These are phyloP conservation scores for Koerneria pararmatus DNA, from an alignment of 2,888 invertebrate genomes.

Conservation along the genomic window DNA sequence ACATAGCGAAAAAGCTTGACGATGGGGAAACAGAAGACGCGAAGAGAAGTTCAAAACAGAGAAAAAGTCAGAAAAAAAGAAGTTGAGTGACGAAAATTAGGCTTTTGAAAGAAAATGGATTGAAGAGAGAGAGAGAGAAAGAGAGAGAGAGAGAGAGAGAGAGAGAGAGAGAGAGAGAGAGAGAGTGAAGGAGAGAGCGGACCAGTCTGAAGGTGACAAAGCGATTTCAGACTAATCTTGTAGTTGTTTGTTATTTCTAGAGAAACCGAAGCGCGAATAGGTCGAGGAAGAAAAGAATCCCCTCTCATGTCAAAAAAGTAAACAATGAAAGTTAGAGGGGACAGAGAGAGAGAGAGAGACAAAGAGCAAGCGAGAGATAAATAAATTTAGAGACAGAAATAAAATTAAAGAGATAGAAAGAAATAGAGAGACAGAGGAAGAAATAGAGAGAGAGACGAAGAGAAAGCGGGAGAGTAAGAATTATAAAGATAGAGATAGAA, in stretches of 20 bases:
- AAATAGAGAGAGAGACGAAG: conserved; percentile 1
- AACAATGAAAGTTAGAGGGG: too few relatives aligned
- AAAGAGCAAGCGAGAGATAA: not conserved
- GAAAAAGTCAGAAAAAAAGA: not conserved
- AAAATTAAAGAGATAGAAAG: not conserved
- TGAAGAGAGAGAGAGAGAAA: not conserved
- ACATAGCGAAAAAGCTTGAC: not conserved
- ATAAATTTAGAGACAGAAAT: not conserved
- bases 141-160: conserved; percentile 17
- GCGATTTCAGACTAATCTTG: too few relatives aligned
- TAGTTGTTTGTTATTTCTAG: too few relatives aligned
- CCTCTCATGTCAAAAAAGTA: too few relatives aligned
- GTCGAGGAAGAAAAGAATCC: too few relatives aligned
- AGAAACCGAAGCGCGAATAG: too few relatives aligned
- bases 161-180: conserved; percentile 13
- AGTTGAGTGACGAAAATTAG: not conserved
- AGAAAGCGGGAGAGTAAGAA: conserved; percentile 4
- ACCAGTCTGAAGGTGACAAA: not conserved
- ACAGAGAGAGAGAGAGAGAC: conserved; percentile 13
- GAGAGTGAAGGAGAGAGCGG: not conserved
- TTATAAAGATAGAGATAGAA: conserved; percentile 6
- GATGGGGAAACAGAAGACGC: not conserved
- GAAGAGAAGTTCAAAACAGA: not conserved
- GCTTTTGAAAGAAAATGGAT: not conserved
- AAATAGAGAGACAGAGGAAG: not conserved